Evolutionary conservation across 2,113 vertebrate species (phyloP), one percentile per base, ranked within the genome.

Genomic region (Piaya cayana): DNA sequence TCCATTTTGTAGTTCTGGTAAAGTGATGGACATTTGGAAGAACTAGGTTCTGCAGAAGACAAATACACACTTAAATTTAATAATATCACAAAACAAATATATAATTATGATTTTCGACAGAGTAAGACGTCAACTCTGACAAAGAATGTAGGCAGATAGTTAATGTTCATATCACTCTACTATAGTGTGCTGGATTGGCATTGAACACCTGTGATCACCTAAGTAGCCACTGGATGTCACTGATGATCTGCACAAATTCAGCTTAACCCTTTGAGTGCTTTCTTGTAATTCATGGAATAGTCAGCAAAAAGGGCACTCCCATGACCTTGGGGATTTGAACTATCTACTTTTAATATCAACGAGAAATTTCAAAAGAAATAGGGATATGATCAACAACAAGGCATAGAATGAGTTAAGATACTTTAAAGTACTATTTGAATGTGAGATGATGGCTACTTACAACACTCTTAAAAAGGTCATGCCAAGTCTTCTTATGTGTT

Each of bases 151-250:
- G 39, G 29, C 26, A 91, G 53, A 9, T 49, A 55, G 19, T 67
- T 64, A 79, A 89, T 12, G n/a, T 88, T 59, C 4, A 0, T 5
- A 60, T 36, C 36, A 9, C 9, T 68, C 75, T 45, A 26, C 45
- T 86, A 11, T 76, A 80, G 45, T 42, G 62, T 68, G 15, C 88
- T 19, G 60, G 81, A 70, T 29, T 88, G 49, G 13, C 79, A 37
- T 1, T 5, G 5, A 30, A 67, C 76, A 92, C 87, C 80, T 96
- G 95, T 92, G 59, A 93, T 92, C 89, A 67, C 79, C 64, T 8
- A 13, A 80, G 9, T 14, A 91, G 42, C 96, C 96, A 78, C 97
- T 97, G 96, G 97, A 91, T 97, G 96, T 97, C 97, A 95, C 90
- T 97, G 64, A 93, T 36, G 96, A 94, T 94, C 96, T 88, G 63